Evolutionary conservation across 2,113 vertebrate species (phyloP).

Genomic region (Poeciliopsis retropinna): DNA sequence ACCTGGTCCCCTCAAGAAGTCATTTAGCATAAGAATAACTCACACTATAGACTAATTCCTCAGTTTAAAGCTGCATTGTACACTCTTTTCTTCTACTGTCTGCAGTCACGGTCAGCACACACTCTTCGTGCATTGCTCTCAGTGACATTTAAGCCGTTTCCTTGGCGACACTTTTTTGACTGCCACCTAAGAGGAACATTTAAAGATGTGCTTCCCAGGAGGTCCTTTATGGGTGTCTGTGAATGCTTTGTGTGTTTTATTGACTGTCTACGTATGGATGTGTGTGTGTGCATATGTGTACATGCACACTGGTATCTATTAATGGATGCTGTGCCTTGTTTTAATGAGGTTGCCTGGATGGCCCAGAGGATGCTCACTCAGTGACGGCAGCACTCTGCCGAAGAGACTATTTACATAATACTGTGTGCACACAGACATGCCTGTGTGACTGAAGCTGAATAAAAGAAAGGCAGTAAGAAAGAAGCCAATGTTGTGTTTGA

Average conservation of each 20-base stretch:
- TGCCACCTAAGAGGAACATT: constrained; percentile 77
- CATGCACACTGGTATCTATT: constrained; percentile 61
- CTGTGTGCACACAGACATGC: constrained; percentile 73
- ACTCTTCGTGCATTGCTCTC: constrained; percentile 38
- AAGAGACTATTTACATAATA: constrained; percentile 82
- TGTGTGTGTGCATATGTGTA: constrained; percentile 31
- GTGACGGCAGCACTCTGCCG: constrained; percentile 77
- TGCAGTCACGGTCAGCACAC: constrained; percentile 37
- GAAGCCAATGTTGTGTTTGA: constrained; percentile 68
- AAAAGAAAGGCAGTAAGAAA: constrained; percentile 67
- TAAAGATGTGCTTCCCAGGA: constrained; percentile 67
- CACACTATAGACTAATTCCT: not conserved
- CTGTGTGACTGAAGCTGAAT: constrained; percentile 70
- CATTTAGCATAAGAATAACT: not conserved
- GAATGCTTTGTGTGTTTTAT: constrained; percentile 60
- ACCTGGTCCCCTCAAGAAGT: not conserved
- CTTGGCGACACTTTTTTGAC: constrained; percentile 76
- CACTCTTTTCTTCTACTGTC: constrained; percentile 26
- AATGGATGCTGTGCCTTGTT: constrained; percentile 74
- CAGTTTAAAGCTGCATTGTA: constrained; percentile 29
- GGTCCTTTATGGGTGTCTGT: constrained; percentile 71
- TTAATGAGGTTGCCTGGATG: constrained; percentile 80
- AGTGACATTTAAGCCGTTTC: constrained; percentile 78
- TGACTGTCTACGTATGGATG: constrained; percentile 28
- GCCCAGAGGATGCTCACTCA: constrained; percentile 75